These are phyloP conservation scores for Hirtodrosophila trivittata DNA, from an alignment of 2,888 invertebrate genomes.

Conservation along the genomic window DNA sequence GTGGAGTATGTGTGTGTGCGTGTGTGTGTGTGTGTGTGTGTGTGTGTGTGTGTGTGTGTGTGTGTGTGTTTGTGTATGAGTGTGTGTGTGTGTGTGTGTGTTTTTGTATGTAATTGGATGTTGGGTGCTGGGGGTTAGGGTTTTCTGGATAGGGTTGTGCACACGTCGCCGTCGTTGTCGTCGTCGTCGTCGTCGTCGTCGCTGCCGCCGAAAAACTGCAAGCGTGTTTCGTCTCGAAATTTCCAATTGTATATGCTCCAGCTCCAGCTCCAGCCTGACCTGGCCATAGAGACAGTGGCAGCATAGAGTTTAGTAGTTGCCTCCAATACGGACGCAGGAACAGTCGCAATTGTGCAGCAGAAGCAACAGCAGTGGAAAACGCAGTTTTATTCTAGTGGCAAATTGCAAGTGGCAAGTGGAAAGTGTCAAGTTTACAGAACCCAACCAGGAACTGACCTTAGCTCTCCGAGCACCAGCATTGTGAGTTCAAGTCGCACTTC, in stretches of 20 bases:
- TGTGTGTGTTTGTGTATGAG: not conserved
- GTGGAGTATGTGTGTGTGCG: not conserved
- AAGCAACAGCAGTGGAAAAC: slow-evolving; percentile 2
- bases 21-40: slow-evolving; percentile 1
- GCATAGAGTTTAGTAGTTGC: slow-evolving; percentile 59
- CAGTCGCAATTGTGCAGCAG: slow-evolving; percentile 62
- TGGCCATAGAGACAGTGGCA: slow-evolving; percentile 24
- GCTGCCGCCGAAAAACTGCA: slow-evolving; percentile 61
- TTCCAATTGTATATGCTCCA: slow-evolving; percentile 1
- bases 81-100: slow-evolving; percentile 3
- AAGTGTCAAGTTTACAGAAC: not conserved
- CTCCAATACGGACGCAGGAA: slow-evolving; percentile 64
- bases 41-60: slow-evolving; percentile 1
- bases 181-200: slow-evolving; percentile 1
- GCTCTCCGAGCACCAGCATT: not conserved
- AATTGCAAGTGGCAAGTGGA: no score
- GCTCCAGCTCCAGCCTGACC: not conserved
- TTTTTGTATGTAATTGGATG: not conserved
- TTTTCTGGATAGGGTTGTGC: slow-evolving; percentile 32
- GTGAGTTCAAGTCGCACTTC: slow-evolving; percentile 9
- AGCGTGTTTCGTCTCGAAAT: slow-evolving; percentile 46
- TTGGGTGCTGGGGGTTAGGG: slow-evolving; percentile 8
- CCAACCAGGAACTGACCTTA: no score
- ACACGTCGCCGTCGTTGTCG: slow-evolving; percentile 2
- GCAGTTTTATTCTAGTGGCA: slow-evolving; percentile 20